These are phyloP conservation scores for Chromis chromis DNA, from an alignment of 2,797 vertebrate genomes.

Conservation along the genomic window DNA sequence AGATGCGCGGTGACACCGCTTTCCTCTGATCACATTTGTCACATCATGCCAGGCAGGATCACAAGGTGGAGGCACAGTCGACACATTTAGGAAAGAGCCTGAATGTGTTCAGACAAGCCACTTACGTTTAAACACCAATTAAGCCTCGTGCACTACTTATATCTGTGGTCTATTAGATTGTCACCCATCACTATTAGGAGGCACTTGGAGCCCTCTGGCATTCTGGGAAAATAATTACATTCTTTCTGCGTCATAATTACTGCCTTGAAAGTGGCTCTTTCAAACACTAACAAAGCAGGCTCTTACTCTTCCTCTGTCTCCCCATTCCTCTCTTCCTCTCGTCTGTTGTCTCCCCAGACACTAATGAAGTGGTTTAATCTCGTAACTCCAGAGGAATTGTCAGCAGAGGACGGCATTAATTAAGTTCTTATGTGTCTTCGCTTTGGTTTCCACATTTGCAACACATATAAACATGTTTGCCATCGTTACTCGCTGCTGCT, in stretches of 20 bases:
- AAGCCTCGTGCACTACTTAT: slow-evolving; percentile 55
- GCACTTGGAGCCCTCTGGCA: slow-evolving; percentile 67
- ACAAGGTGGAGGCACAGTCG: slow-evolving; percentile 37
- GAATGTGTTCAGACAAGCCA: slow-evolving; percentile 66
- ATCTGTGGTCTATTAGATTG: slow-evolving; percentile 75
- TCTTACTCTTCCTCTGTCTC: slow-evolving; percentile 44
- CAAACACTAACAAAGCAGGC: slow-evolving; percentile 68
- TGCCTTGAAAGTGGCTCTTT: slow-evolving; percentile 75
- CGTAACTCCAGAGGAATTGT: slow-evolving; percentile 68
- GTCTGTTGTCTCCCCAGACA: slow-evolving; percentile 73
- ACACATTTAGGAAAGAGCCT: slow-evolving; percentile 54
- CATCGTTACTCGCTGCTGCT: neutral
- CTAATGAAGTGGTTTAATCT: slow-evolving; percentile 81
- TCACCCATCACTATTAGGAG: slow-evolving; percentile 79
- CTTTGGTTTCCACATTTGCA: slow-evolving; percentile 39
- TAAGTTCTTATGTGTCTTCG: slow-evolving; percentile 46
- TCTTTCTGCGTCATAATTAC: slow-evolving; percentile 79
- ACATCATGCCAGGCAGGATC: slow-evolving; percentile 66
- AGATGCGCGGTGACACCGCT: slow-evolving; percentile 37
- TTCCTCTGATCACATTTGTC: slow-evolving; percentile 72
- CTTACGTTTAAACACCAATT: slow-evolving; percentile 76
- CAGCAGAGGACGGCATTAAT: slow-evolving; percentile 66
- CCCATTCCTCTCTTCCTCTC: slow-evolving; percentile 40
- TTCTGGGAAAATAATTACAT: slow-evolving; percentile 80
- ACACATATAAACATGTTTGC: slow-evolving; percentile 29